phyloP scores from a whole-genome alignment of 2,797 vertebrate species.

The Prunella strophiata region DNA sequence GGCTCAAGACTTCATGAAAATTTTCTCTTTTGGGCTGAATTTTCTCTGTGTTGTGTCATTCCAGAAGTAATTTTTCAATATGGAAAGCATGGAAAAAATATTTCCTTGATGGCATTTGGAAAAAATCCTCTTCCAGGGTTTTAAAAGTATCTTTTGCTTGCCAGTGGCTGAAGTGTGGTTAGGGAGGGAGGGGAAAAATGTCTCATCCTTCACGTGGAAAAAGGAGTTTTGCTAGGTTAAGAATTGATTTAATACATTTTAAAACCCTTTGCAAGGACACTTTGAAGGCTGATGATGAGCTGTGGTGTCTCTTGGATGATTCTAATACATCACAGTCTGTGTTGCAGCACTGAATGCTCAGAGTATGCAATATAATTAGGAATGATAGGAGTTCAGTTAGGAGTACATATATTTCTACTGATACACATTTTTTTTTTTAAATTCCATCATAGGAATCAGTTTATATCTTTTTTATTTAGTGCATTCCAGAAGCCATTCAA shows the following conservation, averaged over 20 bases:
- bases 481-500: not conserved
- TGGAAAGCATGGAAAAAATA: slow-evolving; percentile 6
- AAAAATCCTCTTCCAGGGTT: slow-evolving; percentile 16
- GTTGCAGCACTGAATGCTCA: not conserved
- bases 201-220: not conserved
- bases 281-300: not conserved
- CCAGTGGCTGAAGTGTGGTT: slow-evolving; percentile 1
- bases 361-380: not conserved
- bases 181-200: not conserved
- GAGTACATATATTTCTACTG: not conserved
- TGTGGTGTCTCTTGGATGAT: not conserved
- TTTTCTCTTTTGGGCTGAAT: not conserved
- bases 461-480: not conserved
- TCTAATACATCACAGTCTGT: not conserved
- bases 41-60: slow-evolving; percentile 14
- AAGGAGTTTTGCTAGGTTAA: not conserved
- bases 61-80: not conserved
- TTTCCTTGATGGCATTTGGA: slow-evolving; percentile 16
- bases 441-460: not conserved
- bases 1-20: not conserved
- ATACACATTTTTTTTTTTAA: accelerated
- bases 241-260: not conserved
- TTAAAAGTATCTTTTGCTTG: slow-evolving; percentile 19
- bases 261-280: not conserved
- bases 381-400: not conserved